Percentiles rank a stretch among this genome's conserved stretches.
Evolutionary conservation across 1,140 invertebrate species (phyloP).

Genomic region (Tetramorium parvispinum): DNA sequence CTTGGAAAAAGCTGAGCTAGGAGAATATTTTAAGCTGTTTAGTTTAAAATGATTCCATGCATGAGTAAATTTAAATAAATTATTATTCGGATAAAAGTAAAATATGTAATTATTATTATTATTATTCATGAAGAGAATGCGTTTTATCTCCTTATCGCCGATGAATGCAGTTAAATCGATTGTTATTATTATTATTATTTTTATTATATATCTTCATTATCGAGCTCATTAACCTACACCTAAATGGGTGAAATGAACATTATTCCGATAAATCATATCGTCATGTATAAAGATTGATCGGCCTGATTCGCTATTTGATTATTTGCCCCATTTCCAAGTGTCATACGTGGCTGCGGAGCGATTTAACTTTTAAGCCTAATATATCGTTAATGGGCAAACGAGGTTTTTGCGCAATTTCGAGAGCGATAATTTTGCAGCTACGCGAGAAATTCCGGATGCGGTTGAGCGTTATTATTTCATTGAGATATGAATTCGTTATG

Average conservation of each 20-base stretch:
- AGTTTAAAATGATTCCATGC: not conserved
- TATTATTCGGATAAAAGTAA: not conserved
- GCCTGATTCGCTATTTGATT: conserved; percentile 1
- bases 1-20: not conserved
- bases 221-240: not conserved
- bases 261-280: not conserved
- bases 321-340: conserved; percentile 5
- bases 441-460: not conserved
- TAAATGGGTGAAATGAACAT: not conserved
- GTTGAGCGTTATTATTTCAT: conserved; percentile 20
- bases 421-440: conserved; percentile 36
- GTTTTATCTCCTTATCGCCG: not conserved
- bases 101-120: not conserved
- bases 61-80: not conserved
- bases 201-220: not conserved
- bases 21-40: not conserved
- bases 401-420: conserved; percentile 42
- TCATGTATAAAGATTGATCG: not conserved
- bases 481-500: conserved; percentile 14
- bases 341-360: not conserved
- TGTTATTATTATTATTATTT: not conserved
- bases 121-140: not conserved
- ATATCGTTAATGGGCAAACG: conserved; percentile 27
- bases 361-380: conserved; percentile 51
- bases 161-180: not conserved